Base-by-base conservation (phyloP, 2,888 invertebrate genomes). In the Ligdia adustata region DNA sequence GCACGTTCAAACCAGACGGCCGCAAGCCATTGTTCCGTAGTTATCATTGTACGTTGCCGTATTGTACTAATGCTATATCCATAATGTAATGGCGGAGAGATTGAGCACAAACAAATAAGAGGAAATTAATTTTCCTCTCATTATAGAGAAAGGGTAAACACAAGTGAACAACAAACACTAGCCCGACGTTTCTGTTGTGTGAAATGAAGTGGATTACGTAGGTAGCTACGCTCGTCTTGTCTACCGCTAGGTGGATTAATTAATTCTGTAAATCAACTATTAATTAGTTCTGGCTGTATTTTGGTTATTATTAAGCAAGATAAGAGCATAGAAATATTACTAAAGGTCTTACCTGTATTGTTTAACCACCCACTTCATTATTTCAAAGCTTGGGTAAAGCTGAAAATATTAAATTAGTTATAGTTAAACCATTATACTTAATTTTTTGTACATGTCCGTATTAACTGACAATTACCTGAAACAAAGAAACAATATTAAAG, bases 81-180 rank as follows among this genome's bases (percentile, higher is more conserved):
- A 27, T 37, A 11, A 37, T 27, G 27, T 24, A 18, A 2, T 5
- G 9, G 18, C 14, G 9, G 12, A 16, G 15, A 35, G 35, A 28
- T 34, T 43, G 29, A 22, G 35, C 9, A 22, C 9, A 22, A 9
- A 44, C 43, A 42, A 33, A 33, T 27, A 37, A 31, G 43, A 16
- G 35, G 24, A 44, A 37, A 44, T 44, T 37, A 44, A 44, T 44
- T 37, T 44, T 16, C 16, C 29, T 37, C 20, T 16, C 11, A 22
- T 44, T 29, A 31, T 31, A 44, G 35, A 16, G 11, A 37, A 44
- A 24, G 29, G 43, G 43, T 31, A 42, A 42, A 42, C 28, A 42
- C 22, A 34, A 24, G 9, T 18, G 27, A 27, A 28, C 33, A 42
- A 42, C 29, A 42, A 42, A 41, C 34, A 11, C 6, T 29, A 29